Percentiles rank a stretch among this genome's conserved stretches.
Evolutionary conservation across 2,113 vertebrate species (phyloP).

Genomic region (Elanoides forficatus): DNA sequence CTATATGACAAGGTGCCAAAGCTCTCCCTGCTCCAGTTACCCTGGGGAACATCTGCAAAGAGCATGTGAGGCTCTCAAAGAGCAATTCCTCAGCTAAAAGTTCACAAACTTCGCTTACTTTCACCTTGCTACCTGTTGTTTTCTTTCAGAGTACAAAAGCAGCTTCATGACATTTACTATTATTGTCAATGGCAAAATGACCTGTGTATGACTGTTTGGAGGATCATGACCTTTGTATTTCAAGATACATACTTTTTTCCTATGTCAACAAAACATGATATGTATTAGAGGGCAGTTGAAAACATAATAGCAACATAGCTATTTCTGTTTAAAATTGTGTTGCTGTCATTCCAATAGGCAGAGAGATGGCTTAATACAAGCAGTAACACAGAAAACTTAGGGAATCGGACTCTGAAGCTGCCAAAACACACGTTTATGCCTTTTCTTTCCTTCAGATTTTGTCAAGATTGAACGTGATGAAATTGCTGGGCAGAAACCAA

Average conservation of each 20-base stretch:
- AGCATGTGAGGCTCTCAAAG: not conserved
- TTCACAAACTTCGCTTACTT: not conserved
- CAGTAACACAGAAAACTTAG: not conserved
- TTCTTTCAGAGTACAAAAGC: not conserved
- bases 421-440: not conserved
- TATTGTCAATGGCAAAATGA: not conserved
- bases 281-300: not conserved
- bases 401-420: not conserved
- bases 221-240: not conserved
- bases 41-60: not conserved
- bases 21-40: not conserved
- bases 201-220: not conserved
- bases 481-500: constrained; percentile 76
- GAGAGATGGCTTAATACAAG: not conserved
- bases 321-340: not conserved
- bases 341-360: not conserved
- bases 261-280: not conserved
- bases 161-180: not conserved
- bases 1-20: not conserved
- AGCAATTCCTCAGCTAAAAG: not conserved
- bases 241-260: not conserved
- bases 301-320: not conserved
- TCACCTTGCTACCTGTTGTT: not conserved
- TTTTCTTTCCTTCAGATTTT: constrained; percentile 80
- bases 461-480: constrained; percentile 94